Base-by-base conservation (phyloP, 2,888 invertebrate species). In the Conus canariensis region DNA sequence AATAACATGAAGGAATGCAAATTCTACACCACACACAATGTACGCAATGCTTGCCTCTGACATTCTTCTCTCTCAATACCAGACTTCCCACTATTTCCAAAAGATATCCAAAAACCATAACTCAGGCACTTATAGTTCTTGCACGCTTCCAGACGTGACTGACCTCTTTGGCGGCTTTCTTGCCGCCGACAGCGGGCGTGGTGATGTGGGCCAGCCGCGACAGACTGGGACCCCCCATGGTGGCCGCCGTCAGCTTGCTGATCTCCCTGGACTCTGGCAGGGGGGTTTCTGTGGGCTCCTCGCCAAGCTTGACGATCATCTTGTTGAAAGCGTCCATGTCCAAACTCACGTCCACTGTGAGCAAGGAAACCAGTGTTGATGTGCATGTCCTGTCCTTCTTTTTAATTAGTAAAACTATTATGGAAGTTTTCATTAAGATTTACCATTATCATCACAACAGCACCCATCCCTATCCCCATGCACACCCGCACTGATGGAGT, bases 261-360 rank as follows among this genome's bases (percentile, higher is more conserved):
- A 86, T 25, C 67, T 86, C 86, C 30, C 86, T 64, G 6, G 86
- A 86, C 86, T 86, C 86, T 1, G 67, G 86, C 86, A 59, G 67
- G 3, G 86, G 86, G 16, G 67, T 67, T 19, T 67, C 86, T 16
- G 16, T 64, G 9, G 77, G 56, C 56, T 90, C 91, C 56, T 89
- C 85, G 12, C 94, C 94, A 45, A 95, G 91, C 77, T 91, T 92
- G 45, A 93, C 93, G 45, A 95, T 93, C 91, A 94, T 91, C 91
- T 94, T 94, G 77, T 93, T 92, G 91, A 95, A 95, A 22, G 93
- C 91, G 9, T 95, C 95, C 90, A 95, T 94, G 88, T 95, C 95
- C 82, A 95, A 90, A 19, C 93, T 94, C 22, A 94, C 92, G 22
- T 93, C 93, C 87, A 94, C 94, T 95, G 88, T 64, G 45, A 45